Evolutionary conservation across 2,797 vertebrate species (phyloP).

Genomic region (Danio jaintianensis): DNA sequence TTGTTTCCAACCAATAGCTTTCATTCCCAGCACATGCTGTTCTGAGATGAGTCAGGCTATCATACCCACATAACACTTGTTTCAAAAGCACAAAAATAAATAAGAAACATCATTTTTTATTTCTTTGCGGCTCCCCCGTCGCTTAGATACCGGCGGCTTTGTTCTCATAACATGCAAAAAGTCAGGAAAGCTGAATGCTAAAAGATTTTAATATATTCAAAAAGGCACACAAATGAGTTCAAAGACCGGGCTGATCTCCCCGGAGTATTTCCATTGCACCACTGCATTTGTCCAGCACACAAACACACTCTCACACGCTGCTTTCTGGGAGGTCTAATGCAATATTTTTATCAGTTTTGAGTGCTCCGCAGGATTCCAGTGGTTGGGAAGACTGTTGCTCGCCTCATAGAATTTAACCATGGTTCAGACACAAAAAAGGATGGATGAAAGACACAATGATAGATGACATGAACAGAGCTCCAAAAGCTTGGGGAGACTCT

Average conservation of each 20-base stretch:
- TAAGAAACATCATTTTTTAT: neutral
- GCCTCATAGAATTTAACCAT: constrained; percentile 29
- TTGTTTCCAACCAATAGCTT: constrained; percentile 33
- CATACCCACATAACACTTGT: constrained; percentile 22
- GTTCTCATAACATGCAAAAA: constrained; percentile 67
- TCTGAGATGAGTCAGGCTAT: constrained; percentile 24
- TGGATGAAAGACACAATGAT: constrained; percentile 26
- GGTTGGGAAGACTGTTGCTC: constrained; percentile 15
- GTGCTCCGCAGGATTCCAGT: constrained; percentile 26
- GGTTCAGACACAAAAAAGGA: constrained; percentile 30
- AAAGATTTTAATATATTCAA: constrained; percentile 76
- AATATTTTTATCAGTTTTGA: constrained; percentile 45
- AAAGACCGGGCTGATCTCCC: constrained; percentile 32
- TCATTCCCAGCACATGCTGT: constrained; percentile 29
- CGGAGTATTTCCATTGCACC: constrained; percentile 50
- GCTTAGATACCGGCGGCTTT: constrained; percentile 46
- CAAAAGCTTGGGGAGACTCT: neutral
- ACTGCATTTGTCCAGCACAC: constrained; percentile 32
- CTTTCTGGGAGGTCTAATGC: constrained; percentile 28
- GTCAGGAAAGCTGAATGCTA: constrained; percentile 54
- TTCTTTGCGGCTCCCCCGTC: constrained; percentile 1
- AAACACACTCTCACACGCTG: neutral
- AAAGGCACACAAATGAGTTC: constrained; percentile 70
- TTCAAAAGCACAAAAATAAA: constrained; percentile 8
- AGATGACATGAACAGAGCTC: constrained; percentile 25